Conservation (phyloP, 2,113 vertebrate species). For the Corythornis cristatus region DNA sequence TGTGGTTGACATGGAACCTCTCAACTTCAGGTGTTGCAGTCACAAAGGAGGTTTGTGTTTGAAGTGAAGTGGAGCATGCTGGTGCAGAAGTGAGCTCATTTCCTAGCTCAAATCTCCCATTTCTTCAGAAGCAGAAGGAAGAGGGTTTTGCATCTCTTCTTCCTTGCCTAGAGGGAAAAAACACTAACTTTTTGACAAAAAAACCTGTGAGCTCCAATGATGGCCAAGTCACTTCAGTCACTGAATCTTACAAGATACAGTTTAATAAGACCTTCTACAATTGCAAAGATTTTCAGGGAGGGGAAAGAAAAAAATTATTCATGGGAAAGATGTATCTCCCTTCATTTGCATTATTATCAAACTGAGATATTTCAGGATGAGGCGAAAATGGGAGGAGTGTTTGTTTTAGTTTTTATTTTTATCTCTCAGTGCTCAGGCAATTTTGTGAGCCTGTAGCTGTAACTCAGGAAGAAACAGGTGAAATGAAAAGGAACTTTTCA, state of each 20-base stretch:
- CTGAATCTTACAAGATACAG: neutral
- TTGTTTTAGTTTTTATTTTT: neutral
- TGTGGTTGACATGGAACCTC: neutral
- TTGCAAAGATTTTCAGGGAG: neutral
- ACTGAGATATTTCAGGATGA: neutral
- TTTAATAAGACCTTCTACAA: neutral
- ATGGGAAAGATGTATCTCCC: neutral
- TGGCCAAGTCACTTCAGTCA: neutral
- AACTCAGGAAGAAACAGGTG: neutral
- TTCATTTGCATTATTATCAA: neutral
- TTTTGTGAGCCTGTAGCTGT: neutral
- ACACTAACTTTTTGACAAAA: neutral
- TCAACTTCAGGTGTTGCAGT: neutral
- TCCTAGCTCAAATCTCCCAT: neutral
- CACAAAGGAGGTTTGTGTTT: constrained; percentile 26
- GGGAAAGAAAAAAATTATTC: neutral
- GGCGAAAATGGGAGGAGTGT: neutral
- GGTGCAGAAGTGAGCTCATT: neutral
- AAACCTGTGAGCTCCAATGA: neutral
- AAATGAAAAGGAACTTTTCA: neutral
- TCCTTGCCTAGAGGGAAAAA: neutral
- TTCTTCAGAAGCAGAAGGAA: constrained; percentile 36
- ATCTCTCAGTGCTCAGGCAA: neutral
- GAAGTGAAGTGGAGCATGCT: neutral
- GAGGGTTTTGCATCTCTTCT: neutral